Evolutionary conservation across 1,140 invertebrate species (phyloP), one percentile per base, ranked within the genome.

Genomic region (Nasonia giraulti): DNA sequence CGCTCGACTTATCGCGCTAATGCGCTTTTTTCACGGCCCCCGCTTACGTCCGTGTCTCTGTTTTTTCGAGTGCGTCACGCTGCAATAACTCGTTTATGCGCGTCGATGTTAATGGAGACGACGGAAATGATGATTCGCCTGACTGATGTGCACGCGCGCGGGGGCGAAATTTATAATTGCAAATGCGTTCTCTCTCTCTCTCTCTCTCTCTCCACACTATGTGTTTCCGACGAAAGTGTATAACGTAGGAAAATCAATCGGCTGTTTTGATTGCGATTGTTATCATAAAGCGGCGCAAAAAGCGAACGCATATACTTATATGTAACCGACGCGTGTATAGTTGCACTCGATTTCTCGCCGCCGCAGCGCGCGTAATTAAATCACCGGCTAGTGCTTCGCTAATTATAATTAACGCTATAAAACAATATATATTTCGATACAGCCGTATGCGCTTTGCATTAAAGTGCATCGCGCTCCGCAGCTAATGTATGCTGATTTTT

Each of bases 1-100:
- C 71, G 23, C 71, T 76, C 23, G n/a, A 37, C 33, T 75, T 82
- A 76, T 76, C 66, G 33, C 37, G 31, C 76, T 84, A 79, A 79
- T 84, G 82, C 17, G 78, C 17, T 74, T 84, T 84, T 84, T 84
- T 23, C 47, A 20, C 10, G 20, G 33, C 23, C 2, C 23, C 37
- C n/a, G 17, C 74, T 73, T 3, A 33, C 4, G 23, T 17, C 27
- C 5, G 68, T 17, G 0, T 17, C 6, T 23, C 8, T 73, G 11
- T 73, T 73, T 37, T 73, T 73, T 37, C 69, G 69, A n/a, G 27
- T 23, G 11, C 3, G 27, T 33, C 33, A 20, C 27, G 27, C 68
- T 12, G 27, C 55, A 62, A 62, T 62, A 62, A 62, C 55, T 62
- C 20, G 55, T 62, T 62, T 62, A 62, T 62, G 55, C 55, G 20